Conservation (phyloP, 2,113 vertebrate genomes). For the Pelusios castaneus region DNA sequence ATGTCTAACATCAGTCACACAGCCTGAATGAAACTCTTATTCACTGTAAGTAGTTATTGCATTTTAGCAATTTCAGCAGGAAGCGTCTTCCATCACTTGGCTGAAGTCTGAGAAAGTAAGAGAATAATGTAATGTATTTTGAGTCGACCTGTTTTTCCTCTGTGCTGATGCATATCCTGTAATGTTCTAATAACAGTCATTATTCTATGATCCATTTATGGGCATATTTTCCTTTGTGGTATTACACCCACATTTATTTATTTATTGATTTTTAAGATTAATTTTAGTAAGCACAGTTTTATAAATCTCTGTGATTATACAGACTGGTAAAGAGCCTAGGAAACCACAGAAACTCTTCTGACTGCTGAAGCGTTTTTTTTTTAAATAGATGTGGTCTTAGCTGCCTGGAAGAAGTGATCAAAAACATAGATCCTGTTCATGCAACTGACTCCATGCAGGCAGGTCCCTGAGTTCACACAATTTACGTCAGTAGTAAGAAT, state of each 20-base stretch:
- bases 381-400: constrained; percentile 26
- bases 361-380: constrained; percentile 26
- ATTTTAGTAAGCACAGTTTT: constrained; percentile 55
- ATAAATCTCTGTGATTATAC: constrained; percentile 44
- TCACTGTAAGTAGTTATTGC: not conserved
- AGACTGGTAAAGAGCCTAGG: not conserved
- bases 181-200: not conserved
- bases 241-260: constrained; percentile 46
- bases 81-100: not conserved
- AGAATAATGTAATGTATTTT: not conserved
- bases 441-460: not conserved
- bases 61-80: not conserved
- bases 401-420: constrained; percentile 42
- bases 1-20: not conserved
- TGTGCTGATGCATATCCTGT: not conserved
- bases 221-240: constrained; percentile 45
- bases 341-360: constrained; percentile 50
- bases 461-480: not conserved
- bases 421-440: constrained; percentile 15
- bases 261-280: constrained; percentile 48
- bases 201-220: not conserved
- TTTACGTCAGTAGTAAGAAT: not conserved
- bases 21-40: not conserved
- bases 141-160: constrained; percentile 1
- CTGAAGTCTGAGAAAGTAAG: not conserved